Evolutionary conservation across 1,140 invertebrate species (phyloP).

Genomic region (Drosophila albomicans): DNA sequence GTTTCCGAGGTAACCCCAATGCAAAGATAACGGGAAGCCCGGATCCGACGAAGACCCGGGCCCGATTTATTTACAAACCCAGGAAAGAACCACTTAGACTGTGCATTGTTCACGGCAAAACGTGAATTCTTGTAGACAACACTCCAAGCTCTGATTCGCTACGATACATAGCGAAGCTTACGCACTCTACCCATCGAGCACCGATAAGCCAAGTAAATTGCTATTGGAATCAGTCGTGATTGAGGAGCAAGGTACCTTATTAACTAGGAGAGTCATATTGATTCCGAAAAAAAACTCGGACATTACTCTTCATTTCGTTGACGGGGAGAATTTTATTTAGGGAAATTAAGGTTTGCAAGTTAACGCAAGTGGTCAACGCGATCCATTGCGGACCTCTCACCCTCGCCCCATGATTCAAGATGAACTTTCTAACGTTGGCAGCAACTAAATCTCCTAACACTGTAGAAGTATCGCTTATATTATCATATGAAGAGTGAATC

Average conservation of each 20-base stretch:
- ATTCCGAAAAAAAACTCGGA: no score
- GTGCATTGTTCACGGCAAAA: background rate
- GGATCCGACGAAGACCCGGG: no score
- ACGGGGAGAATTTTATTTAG: background rate
- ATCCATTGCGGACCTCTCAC: conserved; percentile 2
- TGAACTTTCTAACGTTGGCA: background rate
- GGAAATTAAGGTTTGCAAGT: background rate
- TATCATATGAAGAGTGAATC: no score
- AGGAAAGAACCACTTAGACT: no score
- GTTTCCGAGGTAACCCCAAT: background rate
- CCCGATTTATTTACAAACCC: no score
- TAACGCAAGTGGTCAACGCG: background rate
- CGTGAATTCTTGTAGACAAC: conserved; percentile 8
- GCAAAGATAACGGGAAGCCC: no score
- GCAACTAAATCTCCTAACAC: background rate
- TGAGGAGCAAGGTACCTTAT: background rate
- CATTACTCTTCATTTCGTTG: conserved; percentile 7
- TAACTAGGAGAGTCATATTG: background rate
- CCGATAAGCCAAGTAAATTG: conserved; percentile 17
- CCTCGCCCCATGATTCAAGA: background rate
- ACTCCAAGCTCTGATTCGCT: conserved; percentile 56
- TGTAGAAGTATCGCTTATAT: no score
- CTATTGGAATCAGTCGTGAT: conserved; percentile 21
- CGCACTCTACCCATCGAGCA: conserved; percentile 2
- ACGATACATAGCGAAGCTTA: conserved; percentile 12